Conservation (phyloP, 2,797 vertebrate species). For the Brachyalestes nurse region DNA sequence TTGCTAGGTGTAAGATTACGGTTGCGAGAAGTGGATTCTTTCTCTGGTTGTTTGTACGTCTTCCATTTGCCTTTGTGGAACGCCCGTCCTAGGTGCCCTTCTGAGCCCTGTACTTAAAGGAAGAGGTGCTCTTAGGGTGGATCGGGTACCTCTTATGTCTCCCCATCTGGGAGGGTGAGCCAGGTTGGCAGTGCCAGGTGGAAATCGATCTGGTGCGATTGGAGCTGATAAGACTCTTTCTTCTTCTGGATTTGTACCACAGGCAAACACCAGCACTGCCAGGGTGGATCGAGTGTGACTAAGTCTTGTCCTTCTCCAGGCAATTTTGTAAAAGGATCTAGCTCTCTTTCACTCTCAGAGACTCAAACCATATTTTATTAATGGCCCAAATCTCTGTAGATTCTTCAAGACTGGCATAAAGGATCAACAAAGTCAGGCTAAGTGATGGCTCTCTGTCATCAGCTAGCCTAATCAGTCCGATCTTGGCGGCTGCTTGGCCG, state of each 20-base stretch:
- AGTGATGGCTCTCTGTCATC: constrained; percentile 17
- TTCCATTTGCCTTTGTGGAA: constrained; percentile 65
- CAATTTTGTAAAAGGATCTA: constrained; percentile 31
- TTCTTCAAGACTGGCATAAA: background rate
- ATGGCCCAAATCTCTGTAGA: constrained; percentile 28
- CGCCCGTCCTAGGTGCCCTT: constrained; percentile 31
- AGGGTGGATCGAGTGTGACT: constrained; percentile 42
- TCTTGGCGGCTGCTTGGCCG: background rate
- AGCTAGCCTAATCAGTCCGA: background rate
- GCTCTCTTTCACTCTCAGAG: constrained; percentile 19
- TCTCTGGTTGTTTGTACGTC: constrained; percentile 60
- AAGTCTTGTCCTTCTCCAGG: constrained; percentile 12
- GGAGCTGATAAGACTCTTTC: constrained; percentile 36
- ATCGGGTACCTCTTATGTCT: constrained; percentile 69
- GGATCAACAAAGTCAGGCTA: constrained; percentile 3
- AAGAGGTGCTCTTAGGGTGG: constrained; percentile 62
- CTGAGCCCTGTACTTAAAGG: constrained; percentile 67
- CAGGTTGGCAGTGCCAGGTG: constrained; percentile 30
- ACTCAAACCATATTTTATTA: constrained; percentile 31
- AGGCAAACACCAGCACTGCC: constrained; percentile 39
- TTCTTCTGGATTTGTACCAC: constrained; percentile 35
- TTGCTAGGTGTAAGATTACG: constrained; percentile 71
- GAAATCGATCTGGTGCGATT: constrained; percentile 50
- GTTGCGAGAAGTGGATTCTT: constrained; percentile 58
- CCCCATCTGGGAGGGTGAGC: constrained; percentile 56